Percentiles rank a stretch among this genome's conserved stretches.
phyloP scores from a whole-genome alignment of 2,113 vertebrate species.

The rabbit (Oryctolagus cuniculus) region mOryCun1.1 NC_091441.1:25518501-25519000 shows the following conservation, averaged over 20 bases:
- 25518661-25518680: neutral
- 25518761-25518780: neutral
- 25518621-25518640: neutral
- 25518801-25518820: neutral
- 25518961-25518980: neutral
- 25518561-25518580: slow-evolving; percentile 36
- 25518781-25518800: neutral
- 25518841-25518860: neutral
- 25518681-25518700: neutral
- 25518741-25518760: neutral
- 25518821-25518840: neutral
- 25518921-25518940: neutral
- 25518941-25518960: neutral
- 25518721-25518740: neutral
- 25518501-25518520: neutral
- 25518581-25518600: neutral
- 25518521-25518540: neutral
- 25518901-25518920: neutral
- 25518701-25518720: neutral
- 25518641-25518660: neutral
- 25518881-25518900: neutral
- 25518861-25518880: neutral
- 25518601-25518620: neutral
- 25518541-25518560: neutral
- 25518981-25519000: neutral